phyloP scores from a whole-genome alignment of 2,113 vertebrate genomes.

The Myocastor coypus region DNA sequence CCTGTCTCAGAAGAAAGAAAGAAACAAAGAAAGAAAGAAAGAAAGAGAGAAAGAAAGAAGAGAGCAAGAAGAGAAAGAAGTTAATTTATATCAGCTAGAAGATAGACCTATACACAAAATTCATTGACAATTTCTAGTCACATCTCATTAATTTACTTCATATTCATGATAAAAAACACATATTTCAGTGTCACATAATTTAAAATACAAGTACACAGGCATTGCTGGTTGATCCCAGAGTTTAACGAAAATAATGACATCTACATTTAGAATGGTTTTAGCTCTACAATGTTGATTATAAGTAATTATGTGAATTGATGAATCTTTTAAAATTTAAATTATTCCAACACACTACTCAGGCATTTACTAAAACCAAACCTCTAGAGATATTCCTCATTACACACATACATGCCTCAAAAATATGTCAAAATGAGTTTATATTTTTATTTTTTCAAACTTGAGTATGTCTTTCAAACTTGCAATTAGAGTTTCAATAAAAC shows the following conservation, averaged over 20 bases:
- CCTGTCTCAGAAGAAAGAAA: background rate
- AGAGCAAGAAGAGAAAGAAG: background rate
- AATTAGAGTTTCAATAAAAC: background rate
- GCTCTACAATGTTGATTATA: background rate
- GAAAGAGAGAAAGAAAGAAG: background rate
- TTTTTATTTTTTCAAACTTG: constrained; percentile 3
- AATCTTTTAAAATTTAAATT: background rate
- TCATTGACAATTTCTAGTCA: background rate
- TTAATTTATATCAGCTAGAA: background rate
- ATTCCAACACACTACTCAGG: background rate
- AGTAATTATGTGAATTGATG: background rate
- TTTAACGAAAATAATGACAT: constrained; percentile 35
- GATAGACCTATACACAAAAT: background rate
- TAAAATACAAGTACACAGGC: background rate
- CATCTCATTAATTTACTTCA: background rate
- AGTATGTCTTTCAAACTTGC: constrained; percentile 10
- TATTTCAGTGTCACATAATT: constrained; percentile 38
- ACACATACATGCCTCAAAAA: background rate
- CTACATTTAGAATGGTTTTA: background rate
- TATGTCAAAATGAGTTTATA: background rate
- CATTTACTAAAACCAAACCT: background rate
- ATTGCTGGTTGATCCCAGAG: background rate
- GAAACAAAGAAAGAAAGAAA: background rate
- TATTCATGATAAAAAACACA: background rate
- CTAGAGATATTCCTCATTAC: background rate